These are phyloP conservation scores for Nomada hirtipes DNA, from an alignment of 2,888 invertebrate genomes.

Conservation along the genomic window DNA sequence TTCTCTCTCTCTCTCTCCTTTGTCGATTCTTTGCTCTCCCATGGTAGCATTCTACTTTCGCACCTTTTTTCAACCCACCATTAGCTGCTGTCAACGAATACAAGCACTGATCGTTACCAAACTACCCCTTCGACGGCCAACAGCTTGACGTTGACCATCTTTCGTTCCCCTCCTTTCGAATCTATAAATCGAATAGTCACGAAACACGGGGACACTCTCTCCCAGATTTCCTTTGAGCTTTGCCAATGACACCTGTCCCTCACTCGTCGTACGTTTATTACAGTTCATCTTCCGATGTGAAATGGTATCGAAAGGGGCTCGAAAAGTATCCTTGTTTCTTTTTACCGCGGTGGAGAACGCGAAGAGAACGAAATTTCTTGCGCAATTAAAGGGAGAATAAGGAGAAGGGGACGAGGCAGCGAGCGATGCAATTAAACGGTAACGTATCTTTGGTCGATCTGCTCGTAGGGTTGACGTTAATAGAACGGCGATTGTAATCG, in stretches of 20 bases:
- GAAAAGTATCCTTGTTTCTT: too few species aligned
- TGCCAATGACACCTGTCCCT: too few species aligned
- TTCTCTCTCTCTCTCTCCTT: conserved; percentile 7
- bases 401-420: too few species aligned
- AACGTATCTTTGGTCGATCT: too few species aligned
- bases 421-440: too few species aligned
- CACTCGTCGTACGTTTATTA: too few species aligned
- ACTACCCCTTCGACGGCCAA: conserved; percentile 21
- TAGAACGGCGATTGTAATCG: conserved; percentile 9
- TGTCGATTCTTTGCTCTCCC: not conserved
- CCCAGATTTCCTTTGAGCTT: not conserved
- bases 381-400: too few species aligned
- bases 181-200: not conserved
- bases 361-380: too few species aligned
- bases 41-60: conserved; percentile 7
- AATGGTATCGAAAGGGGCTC: too few species aligned
- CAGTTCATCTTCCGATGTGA: too few species aligned
- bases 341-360: too few species aligned
- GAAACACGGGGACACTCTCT: not conserved
- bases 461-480: too few species aligned
- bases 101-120: conserved; percentile 54
- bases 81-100: conserved; percentile 48
- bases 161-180: not conserved
- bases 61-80: conserved; percentile 18
- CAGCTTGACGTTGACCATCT: conserved; percentile 10